These are phyloP conservation scores for Zeugodacus cucurbitae DNA, from an alignment of 1,140 invertebrate species.

Conservation along the genomic window DNA sequence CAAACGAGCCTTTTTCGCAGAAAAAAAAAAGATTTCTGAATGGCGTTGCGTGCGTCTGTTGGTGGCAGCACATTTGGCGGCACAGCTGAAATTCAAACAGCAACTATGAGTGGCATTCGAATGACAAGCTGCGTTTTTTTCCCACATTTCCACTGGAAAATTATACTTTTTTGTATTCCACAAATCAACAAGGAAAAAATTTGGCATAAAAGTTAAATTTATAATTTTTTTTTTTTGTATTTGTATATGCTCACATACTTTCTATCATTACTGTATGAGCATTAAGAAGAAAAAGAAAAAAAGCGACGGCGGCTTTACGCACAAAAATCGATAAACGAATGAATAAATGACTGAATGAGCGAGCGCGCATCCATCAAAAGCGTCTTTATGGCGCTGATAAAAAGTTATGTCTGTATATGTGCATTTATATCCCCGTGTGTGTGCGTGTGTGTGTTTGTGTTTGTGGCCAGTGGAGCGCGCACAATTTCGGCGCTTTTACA, in stretches of 20 bases:
- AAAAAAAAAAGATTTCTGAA: neutral
- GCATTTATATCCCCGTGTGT: too few relatives aligned
- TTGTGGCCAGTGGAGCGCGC: slow-evolving; percentile 57
- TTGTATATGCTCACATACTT: neutral
- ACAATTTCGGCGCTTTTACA: slow-evolving; percentile 56
- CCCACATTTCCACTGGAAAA: neutral
- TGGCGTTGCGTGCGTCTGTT: neutral
- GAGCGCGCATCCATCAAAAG: slow-evolving; percentile 41
- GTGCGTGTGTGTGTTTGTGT: neutral
- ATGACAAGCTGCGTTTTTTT: neutral
- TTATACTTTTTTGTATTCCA: neutral
- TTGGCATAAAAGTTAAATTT: neutral
- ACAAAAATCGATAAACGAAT: slow-evolving; percentile 38
- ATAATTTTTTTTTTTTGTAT: neutral
- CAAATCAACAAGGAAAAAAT: neutral
- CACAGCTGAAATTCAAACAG: neutral
- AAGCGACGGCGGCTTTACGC: neutral
- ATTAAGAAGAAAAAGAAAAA: too few relatives aligned
- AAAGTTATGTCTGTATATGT: too few relatives aligned
- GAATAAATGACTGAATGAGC: neutral
- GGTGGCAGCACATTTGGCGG: neutral
- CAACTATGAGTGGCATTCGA: neutral
- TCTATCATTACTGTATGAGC: neutral
- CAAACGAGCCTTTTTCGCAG: neutral
- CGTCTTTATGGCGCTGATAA: neutral